Evolutionary conservation across 2,113 vertebrate species (phyloP).

Genomic region (cat (Felis catus)): F.catus_Fca126_mat1.0 CM031411.1:36255501-36256000

Average conservation of each 20-base stretch:
- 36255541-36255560: no score
- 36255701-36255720: background rate
- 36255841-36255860: background rate
- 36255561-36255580: no score
- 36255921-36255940: background rate
- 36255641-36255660: background rate
- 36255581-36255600: no score
- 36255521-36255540: background rate
- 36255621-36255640: background rate
- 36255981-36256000: background rate
- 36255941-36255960: background rate
- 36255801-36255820: background rate
- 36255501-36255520: slow-evolving; percentile 22
- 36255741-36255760: background rate
- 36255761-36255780: background rate
- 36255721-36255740: background rate
- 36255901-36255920: background rate
- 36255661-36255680: background rate
- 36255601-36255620: no score
- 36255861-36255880: background rate
- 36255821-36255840: background rate
- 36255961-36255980: background rate
- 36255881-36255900: background rate
- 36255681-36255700: background rate
- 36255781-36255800: background rate